Base-by-base conservation (phyloP, 2,113 vertebrate species). In the Amazona vittata region DNA sequence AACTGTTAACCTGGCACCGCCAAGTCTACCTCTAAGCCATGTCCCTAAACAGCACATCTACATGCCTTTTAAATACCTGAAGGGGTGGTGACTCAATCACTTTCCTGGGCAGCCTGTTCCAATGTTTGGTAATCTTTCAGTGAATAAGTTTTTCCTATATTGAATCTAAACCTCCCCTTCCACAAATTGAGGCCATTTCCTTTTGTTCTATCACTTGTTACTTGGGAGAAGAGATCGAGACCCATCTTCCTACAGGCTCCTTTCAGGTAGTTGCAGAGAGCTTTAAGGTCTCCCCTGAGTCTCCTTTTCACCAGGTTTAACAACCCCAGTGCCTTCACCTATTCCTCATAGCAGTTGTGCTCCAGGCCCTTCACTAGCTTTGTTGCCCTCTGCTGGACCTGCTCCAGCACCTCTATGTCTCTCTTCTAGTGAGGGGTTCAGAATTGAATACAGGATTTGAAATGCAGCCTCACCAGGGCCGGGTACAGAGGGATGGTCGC, bases 311-410 rank as follows among this genome's bases (percentile, higher is more conserved):
- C 64, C 31, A 68, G 31, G 15, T 31, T 22, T n/a, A 46, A 68
- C 21, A n/a, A 44, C 12, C 17, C 12, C 44, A 67, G 8, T 24
- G 65, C 17, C 29, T 18, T 60, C 65, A 73, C 2, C 37, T 1
- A 1, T 12, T 46, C 37, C n/a, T 47, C 59, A 20, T 8, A 19
- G 22, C 25, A 24, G 1, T 4, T 83, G 59, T 71, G 16, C 59
- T 60, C 20, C 21, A 65, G 65, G 71, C 3, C 3, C 4, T 8
- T 44, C 44, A 22, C 16, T 79, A 52, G 24, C 13, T 46, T 39
- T 0, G 1, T 10, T 65, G 11, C 7, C 11, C 20, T 71, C n/a
- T 24, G 35, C 20, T 65, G 50, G 62, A 31, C 19, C 15, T 0
- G 0, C 28, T 63, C 33, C 75, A 89, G 33, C 11, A 7, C 33